phyloP scores from a whole-genome alignment of 2,797 vertebrate species.

The Megalops cyprinoides region DNA sequence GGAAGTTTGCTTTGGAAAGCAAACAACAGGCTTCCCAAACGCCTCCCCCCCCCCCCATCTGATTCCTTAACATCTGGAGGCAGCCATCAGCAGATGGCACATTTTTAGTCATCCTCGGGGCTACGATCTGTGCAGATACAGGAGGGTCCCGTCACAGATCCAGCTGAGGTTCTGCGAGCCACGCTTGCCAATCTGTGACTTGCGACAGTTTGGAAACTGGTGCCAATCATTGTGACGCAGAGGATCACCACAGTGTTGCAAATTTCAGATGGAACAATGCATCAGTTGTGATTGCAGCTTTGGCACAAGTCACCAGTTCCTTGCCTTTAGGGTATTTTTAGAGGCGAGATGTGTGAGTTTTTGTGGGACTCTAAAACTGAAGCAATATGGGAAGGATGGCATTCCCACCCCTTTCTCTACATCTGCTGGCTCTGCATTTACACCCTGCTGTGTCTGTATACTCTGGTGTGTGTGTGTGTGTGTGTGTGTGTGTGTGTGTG shows the following conservation, averaged over 20 bases:
- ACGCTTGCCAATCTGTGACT: neutral
- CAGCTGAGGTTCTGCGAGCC: neutral
- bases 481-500: neutral
- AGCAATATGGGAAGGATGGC: neutral
- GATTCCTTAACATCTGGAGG: neutral
- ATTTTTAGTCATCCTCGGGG: neutral
- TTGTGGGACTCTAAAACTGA: neutral
- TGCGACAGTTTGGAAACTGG: neutral
- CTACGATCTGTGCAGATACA: neutral
- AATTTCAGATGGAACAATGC: neutral
- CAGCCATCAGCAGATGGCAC: slow-evolving; percentile 1
- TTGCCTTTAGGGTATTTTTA: neutral
- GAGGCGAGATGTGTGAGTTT: neutral
- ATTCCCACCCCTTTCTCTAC: neutral
- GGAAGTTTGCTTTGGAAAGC: neutral
- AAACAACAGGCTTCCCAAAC: neutral
- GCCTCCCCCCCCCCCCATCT: neutral
- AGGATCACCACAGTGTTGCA: neutral
- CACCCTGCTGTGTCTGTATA: neutral
- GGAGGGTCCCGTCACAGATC: too few relatives aligned
- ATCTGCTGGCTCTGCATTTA: neutral
- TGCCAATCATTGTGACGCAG: neutral
- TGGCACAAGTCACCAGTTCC: neutral
- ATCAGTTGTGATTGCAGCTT: neutral
- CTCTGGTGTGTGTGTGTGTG: neutral